Conservation (phyloP, 2,797 vertebrate genomes). For the Danio jaintianensis region DNA sequence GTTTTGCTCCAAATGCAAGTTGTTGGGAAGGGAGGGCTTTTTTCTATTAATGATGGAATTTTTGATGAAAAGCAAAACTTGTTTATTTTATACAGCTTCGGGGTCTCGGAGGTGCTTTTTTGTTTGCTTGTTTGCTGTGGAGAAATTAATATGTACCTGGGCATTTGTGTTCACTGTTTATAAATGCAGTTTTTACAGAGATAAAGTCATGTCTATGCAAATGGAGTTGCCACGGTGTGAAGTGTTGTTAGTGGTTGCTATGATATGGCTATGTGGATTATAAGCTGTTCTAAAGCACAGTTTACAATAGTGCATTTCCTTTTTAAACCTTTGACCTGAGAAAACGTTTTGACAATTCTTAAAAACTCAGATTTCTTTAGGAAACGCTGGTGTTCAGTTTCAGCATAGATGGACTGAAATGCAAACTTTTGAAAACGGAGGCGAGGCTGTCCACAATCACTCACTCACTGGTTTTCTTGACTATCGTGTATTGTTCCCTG, state of each 20-base stretch:
- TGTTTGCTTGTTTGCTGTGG: slow-evolving; percentile 11
- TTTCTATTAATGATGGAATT: slow-evolving; percentile 65
- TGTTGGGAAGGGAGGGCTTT: slow-evolving; percentile 70
- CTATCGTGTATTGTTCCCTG: too few species aligned
- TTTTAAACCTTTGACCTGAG: too few species aligned
- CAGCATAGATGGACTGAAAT: too few species aligned
- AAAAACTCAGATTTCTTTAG: too few species aligned
- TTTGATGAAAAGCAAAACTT: slow-evolving; percentile 64
- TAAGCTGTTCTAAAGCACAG: too few species aligned
- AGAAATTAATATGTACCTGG: slow-evolving; percentile 4
- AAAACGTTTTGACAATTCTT: too few species aligned
- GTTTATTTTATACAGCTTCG: slow-evolving; percentile 78
- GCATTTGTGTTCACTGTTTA: slow-evolving; percentile 2
- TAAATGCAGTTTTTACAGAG: background rate
- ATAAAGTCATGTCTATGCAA: background rate
- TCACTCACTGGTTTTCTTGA: too few species aligned
- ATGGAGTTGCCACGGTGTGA: background rate
- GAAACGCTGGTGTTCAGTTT: too few species aligned
- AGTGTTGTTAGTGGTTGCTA: too few species aligned
- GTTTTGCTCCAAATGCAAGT: slow-evolving; percentile 79
- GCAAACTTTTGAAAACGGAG: too few species aligned
- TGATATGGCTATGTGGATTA: background rate
- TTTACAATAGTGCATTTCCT: too few species aligned
- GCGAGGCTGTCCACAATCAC: too few species aligned
- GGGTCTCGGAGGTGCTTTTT: slow-evolving; percentile 43